Evolutionary conservation across 2,797 vertebrate genomes (phyloP), one percentile per base, ranked within the genome.

Genomic region (Smutsia temminckii): DNA sequence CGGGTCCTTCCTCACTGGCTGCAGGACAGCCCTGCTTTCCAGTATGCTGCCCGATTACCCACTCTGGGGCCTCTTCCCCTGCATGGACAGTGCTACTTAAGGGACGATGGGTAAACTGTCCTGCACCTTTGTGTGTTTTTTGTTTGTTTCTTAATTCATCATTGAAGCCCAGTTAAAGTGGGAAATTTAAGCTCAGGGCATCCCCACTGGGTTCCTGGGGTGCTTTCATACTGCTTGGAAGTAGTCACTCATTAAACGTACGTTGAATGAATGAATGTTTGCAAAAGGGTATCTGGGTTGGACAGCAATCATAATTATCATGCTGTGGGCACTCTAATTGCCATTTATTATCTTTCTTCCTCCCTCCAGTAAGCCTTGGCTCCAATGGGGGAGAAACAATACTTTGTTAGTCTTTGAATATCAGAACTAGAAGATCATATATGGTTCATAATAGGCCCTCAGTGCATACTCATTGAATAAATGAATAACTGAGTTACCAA

Each of bases 401-500:
- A 68, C 32, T 77, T 55, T 42, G 51, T 53, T 83, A 34, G 57
- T 34, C 66, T 93, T 78, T 7, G 2, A 91, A 69, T 93, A 66
- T 80, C 37, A 0, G 71, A 84, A 37, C 29, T 66, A 18, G 18
- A 72, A 59, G 63, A 55, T 25, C 13, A n/a, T 10, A 3, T 42
- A 40, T 20, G 16, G 21, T 23, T 37, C 66, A 14, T 72, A 87
- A 77, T n/a, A 91, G 55, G 34, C 32, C 32, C 12, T 84, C 32
- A 34, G 12, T 21, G 23, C 3, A 46, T 29, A 10, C 25, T 49
- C 72, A 4, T 66, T 87, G 74, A 89, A 71, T 61, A n/a, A 96
- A 66, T 92, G 57, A 86, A 69, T 59, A 53, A 34, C 46, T 96
- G 64, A 87, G 49, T 68, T 42, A 53, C 27, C 40, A 66, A 95